Percentiles rank a stretch among this genome's conserved stretches.
These are phyloP conservation scores for Marmota monax DNA, from an alignment of 2,113 vertebrate species.

Conservation along the genomic window DNA sequence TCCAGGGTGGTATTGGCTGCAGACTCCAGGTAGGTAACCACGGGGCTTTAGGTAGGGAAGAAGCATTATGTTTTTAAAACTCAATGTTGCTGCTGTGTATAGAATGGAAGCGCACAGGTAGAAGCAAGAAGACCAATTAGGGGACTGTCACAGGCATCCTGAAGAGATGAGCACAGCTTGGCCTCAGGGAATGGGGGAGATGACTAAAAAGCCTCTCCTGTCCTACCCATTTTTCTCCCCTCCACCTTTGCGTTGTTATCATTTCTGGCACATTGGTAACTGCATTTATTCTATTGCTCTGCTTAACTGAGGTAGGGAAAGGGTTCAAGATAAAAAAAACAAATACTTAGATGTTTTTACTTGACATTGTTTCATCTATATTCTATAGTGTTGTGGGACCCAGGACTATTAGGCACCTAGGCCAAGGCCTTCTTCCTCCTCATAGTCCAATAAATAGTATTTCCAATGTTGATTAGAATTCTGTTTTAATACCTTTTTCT, in stretches of 20 bases:
- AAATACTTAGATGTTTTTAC: background rate
- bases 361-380: background rate
- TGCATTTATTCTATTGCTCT: constrained; percentile 6
- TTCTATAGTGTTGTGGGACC: background rate
- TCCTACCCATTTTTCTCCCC: background rate
- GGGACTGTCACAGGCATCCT: background rate
- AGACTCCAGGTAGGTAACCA: background rate
- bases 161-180: background rate
- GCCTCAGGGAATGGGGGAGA: background rate
- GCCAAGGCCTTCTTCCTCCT: background rate
- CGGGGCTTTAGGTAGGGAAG: background rate
- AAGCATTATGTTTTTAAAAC: background rate
- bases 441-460: background rate
- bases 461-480: background rate
- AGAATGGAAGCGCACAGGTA: background rate
- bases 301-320: background rate
- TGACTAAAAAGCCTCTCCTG: background rate
- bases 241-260: background rate
- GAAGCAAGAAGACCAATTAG: background rate
- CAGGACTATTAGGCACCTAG: background rate
- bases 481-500: background rate
- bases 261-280: background rate
- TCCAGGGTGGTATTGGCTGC: background rate
- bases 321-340: constrained; percentile 20
- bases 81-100: background rate